These are phyloP conservation scores for Loxodonta africana DNA, from an alignment of 2,113 vertebrate genomes.

Conservation along the genomic window DNA sequence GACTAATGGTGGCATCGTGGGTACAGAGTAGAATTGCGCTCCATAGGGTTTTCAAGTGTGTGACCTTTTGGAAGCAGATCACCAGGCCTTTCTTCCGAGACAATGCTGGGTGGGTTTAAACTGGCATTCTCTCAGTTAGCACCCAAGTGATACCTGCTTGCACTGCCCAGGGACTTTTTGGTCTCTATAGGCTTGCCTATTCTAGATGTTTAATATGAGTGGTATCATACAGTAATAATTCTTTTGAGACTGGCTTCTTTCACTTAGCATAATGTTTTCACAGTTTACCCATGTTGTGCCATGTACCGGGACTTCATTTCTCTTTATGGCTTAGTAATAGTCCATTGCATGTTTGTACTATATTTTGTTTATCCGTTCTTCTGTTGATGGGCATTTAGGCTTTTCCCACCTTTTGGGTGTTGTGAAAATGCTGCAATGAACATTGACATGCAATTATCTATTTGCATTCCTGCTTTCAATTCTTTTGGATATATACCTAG, in stretches of 20 bases:
- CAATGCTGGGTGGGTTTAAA: not conserved
- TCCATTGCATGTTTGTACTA: not conserved
- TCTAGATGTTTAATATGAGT: not conserved
- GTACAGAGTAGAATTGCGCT: not conserved
- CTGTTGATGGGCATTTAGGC: not conserved
- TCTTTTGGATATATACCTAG: not conserved
- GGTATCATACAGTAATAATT: not conserved
- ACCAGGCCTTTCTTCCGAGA: not conserved
- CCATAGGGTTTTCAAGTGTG: not conserved
- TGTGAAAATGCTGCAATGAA: not conserved
- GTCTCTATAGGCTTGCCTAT: not conserved
- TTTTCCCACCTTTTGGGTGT: not conserved
- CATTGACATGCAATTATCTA: not conserved
- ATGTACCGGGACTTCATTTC: not conserved
- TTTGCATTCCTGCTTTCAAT: not conserved
- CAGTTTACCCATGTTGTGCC: not conserved
- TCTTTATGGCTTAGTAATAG: not conserved
- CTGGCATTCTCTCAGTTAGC: not conserved
- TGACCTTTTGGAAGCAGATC: not conserved
- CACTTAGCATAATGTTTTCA: not conserved
- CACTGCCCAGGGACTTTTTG: not conserved
- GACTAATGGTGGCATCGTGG: not conserved
- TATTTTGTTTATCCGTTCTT: not conserved
- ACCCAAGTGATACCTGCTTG: not conserved
- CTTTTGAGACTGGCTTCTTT: not conserved